phyloP scores from a whole-genome alignment of 2,888 invertebrate species.

The Zygothrica quintamaculata region DNA sequence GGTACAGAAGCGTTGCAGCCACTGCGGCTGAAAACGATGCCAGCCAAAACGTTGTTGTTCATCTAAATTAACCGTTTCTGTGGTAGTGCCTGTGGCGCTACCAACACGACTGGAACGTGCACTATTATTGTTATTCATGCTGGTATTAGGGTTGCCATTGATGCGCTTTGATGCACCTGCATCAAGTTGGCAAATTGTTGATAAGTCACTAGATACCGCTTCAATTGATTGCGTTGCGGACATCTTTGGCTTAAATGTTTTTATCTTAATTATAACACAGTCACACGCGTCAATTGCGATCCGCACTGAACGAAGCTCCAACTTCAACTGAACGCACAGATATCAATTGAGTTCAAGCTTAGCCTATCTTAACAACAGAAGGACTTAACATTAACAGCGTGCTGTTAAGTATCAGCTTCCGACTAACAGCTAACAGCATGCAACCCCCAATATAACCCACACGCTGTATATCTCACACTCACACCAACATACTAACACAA shows the following conservation, averaged over 20 bases:
- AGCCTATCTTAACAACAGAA: conserved; percentile 31
- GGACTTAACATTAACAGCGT: conserved; percentile 52
- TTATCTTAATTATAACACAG: background rate
- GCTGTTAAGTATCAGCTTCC: conserved; percentile 36
- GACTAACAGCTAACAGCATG: conserved; percentile 37
- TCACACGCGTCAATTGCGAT: conserved; percentile 53
- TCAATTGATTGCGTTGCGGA: conserved; percentile 22
- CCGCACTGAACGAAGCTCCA: conserved; percentile 63
- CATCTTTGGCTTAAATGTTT: conserved; percentile 28
- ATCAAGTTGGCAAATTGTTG: conserved; percentile 34
- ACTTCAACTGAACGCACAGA: conserved; percentile 72
- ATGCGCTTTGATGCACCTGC: conserved; percentile 44
- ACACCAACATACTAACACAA: conserved; percentile 4
- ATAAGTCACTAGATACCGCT: conserved; percentile 19
- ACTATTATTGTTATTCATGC: conserved; percentile 77
- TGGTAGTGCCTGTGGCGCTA: conserved; percentile 35
- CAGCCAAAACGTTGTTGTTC: conserved; percentile 87
- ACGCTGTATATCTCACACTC: conserved; percentile 7
- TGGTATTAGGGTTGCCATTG: conserved; percentile 40
- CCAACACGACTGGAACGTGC: conserved; percentile 67
- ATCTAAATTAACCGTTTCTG: conserved; percentile 25
- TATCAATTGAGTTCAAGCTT: conserved; percentile 42
- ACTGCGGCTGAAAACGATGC: conserved; percentile 87
- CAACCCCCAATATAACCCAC: conserved; percentile 44
- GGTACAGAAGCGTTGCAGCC: conserved; percentile 89